phyloP scores from a whole-genome alignment of 37 sponge, comb jelly and placozoan species.

The Theonella swinhoei region DNA sequence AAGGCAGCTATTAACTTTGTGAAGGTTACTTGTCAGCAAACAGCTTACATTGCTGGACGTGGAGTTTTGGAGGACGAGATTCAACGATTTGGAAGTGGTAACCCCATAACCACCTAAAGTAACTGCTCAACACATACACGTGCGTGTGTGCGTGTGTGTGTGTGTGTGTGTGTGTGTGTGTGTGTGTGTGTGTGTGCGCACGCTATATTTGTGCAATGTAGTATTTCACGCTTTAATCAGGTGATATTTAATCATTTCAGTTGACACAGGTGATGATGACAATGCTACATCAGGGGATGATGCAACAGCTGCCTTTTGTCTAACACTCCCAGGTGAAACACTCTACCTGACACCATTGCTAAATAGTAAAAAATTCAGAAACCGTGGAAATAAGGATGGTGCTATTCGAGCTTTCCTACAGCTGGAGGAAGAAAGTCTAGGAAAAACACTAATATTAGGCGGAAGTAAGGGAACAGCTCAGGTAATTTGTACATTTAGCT shows the following conservation, averaged over 20 bases:
- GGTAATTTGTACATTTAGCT: no score
- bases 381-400: slow-evolving; percentile 9
- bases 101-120: no score
- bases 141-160: no score
- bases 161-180: no score
- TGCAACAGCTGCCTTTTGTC: not conserved
- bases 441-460: slow-evolving; percentile 1
- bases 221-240: not conserved
- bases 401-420: slow-evolving; percentile 5
- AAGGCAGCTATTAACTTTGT: slow-evolving; percentile 2
- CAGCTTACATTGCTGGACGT: slow-evolving; percentile 1
- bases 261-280: not conserved
- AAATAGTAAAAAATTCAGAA: slow-evolving; percentile 10
- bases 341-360: slow-evolving; percentile 5
- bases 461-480: not conserved
- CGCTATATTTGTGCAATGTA: not conserved
- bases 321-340: not conserved
- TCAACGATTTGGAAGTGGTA: not conserved
- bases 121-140: no score
- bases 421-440: slow-evolving; percentile 20
- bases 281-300: not conserved
- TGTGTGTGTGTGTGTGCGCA: not conserved
- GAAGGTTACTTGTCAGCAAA: slow-evolving; percentile 3
- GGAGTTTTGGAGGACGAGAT: not conserved
- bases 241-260: not conserved